phyloP scores from a whole-genome alignment of 2,113 vertebrate species.

The Seriola rivoliana region DNA sequence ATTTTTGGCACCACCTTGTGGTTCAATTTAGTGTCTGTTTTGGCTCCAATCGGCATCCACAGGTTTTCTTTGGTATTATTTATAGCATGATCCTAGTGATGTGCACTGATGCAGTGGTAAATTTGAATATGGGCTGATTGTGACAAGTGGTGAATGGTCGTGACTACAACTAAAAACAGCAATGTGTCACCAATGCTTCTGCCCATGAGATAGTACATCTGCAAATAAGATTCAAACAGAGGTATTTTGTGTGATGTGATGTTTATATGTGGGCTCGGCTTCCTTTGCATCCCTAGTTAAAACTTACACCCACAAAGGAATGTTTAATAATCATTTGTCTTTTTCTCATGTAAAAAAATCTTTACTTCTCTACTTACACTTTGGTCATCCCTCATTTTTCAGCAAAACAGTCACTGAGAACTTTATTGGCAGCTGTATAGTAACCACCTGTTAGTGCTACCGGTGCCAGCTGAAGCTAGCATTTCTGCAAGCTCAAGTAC shows the following conservation, averaged over 20 bases:
- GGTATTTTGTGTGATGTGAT: not conserved
- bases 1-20: constrained; percentile 75
- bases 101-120: not conserved
- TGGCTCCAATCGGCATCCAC: constrained; percentile 36
- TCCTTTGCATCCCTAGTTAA: not conserved
- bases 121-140: not conserved
- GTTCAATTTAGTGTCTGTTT: constrained; percentile 16
- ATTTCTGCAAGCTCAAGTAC: constrained; percentile 38
- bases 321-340: not conserved
- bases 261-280: not conserved
- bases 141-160: not conserved
- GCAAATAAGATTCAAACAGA: not conserved
- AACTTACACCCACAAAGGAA: not conserved
- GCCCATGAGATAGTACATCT: not conserved
- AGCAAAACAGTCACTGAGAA: constrained; percentile 1
- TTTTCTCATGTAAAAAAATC: not conserved
- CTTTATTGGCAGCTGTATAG: constrained; percentile 13
- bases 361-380: no score
- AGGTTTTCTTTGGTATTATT: constrained; percentile 24
- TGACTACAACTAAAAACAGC: not conserved
- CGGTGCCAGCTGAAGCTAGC: constrained; percentile 31
- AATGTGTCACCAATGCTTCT: not conserved
- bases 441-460: constrained; percentile 33
- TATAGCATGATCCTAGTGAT: not conserved
- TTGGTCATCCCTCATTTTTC: not conserved